phyloP scores from a whole-genome alignment of 92 coral and sea anemone species.

The Metridium senile region DNA sequence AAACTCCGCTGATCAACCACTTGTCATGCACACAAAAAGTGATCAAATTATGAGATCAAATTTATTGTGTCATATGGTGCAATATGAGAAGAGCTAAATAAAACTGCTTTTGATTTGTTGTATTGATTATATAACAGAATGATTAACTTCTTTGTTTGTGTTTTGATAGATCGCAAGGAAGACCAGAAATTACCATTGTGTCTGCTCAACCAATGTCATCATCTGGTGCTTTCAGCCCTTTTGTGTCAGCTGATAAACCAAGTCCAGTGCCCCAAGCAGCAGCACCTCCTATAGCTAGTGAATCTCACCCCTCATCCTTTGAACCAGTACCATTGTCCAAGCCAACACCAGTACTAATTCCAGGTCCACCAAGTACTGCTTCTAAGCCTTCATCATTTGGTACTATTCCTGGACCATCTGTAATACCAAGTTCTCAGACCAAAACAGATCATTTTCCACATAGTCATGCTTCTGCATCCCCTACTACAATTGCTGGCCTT shows the following conservation, averaged over 20 bases:
- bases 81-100: too few relatives aligned
- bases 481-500: neutral
- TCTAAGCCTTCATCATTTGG: neutral
- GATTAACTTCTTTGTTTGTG: too few relatives aligned
- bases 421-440: neutral
- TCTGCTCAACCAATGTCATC: slow-evolving; percentile 90
- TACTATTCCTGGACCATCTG: neutral
- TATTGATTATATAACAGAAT: too few relatives aligned
- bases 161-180: slow-evolving; percentile 54
- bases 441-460: neutral
- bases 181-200: slow-evolving; percentile 81
- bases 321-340: neutral
- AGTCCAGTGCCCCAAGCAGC: slow-evolving; percentile 13
- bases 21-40: too few relatives aligned
- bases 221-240: slow-evolving; percentile 17
- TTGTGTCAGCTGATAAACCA: neutral
- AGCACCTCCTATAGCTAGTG: slow-evolving; percentile 15
- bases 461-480: neutral
- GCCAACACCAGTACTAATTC: neutral
- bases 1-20: too few relatives aligned
- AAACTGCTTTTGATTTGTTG: too few relatives aligned
- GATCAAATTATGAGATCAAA: too few relatives aligned
- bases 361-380: slow-evolving; percentile 1
- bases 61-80: too few relatives aligned
- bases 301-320: slow-evolving; percentile 3